Evolutionary conservation across 2,113 vertebrate species (phyloP).

Genomic region (Triplophysa siluroides): DNA sequence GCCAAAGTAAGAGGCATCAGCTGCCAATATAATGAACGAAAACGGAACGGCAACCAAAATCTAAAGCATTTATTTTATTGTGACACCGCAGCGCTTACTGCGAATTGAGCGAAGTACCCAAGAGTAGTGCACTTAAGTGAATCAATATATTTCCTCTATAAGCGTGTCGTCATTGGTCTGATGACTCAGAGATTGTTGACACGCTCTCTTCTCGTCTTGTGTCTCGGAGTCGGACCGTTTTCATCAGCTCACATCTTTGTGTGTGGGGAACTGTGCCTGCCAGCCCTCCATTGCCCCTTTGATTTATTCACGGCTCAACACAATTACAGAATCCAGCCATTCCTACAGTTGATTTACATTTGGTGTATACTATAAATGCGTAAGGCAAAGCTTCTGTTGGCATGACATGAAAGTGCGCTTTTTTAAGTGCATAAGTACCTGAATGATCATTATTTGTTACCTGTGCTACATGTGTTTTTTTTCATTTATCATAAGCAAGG

Average conservation of each 20-base stretch:
- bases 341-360: background rate
- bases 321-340: background rate
- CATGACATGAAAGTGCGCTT: background rate
- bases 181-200: background rate
- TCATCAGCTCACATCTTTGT: slow-evolving; percentile 9
- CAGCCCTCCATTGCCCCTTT: background rate
- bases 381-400: background rate
- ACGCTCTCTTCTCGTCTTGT: background rate
- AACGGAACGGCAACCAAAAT: background rate
- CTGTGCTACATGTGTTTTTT: background rate
- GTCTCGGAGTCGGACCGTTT: background rate
- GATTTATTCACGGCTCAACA: background rate
- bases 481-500: background rate
- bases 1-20: background rate
- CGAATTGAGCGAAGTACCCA: background rate
- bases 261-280: slow-evolving; percentile 3
- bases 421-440: too few species aligned
- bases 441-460: too few species aligned
- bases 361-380: background rate
- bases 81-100: background rate
- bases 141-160: background rate
- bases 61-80: background rate
- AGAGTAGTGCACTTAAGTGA: background rate
- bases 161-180: background rate
- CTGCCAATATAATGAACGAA: background rate